Evolutionary conservation across 2,888 invertebrate species (phyloP).

Genomic region (Rhyacophila evoluta): DNA sequence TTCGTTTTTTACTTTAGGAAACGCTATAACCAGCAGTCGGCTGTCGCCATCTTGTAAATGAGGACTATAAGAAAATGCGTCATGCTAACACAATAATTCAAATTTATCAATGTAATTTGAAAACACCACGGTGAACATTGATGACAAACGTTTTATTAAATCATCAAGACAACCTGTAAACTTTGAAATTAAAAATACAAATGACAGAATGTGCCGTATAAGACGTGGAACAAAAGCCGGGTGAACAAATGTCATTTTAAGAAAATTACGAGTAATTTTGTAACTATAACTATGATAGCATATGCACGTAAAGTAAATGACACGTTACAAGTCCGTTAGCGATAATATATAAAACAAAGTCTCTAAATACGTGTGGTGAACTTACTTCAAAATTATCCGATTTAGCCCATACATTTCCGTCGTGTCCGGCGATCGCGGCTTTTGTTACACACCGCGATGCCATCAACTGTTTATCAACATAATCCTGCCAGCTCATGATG

Average conservation of each 20-base stretch:
- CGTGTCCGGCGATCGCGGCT: slow-evolving; percentile 95
- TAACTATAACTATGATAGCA: too few relatives aligned
- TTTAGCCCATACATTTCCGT: slow-evolving; percentile 96
- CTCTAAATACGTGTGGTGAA: slow-evolving; percentile 57
- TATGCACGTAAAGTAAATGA: background rate
- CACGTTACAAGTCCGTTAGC: background rate
- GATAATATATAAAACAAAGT: background rate
- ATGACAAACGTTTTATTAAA: too few relatives aligned
- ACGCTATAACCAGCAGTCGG: slow-evolving; percentile 35
- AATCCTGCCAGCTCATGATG: slow-evolving; percentile 98
- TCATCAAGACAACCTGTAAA: too few relatives aligned
- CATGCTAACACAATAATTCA: slow-evolving; percentile 11
- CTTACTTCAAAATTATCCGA: slow-evolving; percentile 94
- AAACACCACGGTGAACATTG: too few relatives aligned
- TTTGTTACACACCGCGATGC: slow-evolving; percentile 95
- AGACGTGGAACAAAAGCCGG: background rate
- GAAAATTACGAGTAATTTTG: too few relatives aligned
- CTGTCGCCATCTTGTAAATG: slow-evolving; percentile 52
- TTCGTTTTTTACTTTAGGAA: background rate
- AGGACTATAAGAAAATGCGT: slow-evolving; percentile 40
- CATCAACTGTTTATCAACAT: slow-evolving; percentile 96
- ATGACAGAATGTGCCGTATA: background rate
- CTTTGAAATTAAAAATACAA: too few relatives aligned
- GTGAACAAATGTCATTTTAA: background rate
- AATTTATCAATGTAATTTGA: background rate